Evolutionary conservation across 2,888 invertebrate species (phyloP).

Genomic region (Punctoribates punctum): DNA sequence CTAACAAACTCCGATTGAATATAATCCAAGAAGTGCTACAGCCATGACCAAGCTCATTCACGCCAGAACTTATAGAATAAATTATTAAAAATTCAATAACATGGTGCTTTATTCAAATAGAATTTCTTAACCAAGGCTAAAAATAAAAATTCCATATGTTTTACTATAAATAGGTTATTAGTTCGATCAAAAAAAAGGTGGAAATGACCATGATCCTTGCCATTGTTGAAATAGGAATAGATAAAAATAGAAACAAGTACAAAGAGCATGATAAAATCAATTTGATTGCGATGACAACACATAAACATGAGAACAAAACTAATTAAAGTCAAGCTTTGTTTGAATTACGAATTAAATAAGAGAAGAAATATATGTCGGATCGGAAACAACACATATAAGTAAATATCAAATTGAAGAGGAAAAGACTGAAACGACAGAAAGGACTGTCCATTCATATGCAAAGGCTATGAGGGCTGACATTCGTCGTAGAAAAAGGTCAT

Average conservation of each 20-base stretch:
- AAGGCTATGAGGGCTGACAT: not conserved
- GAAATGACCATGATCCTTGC: too few relatives aligned
- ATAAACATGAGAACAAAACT: not conserved
- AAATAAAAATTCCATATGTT: too few relatives aligned
- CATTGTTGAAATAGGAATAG: too few relatives aligned
- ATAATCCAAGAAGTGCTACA: not conserved
- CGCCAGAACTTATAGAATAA: too few relatives aligned
- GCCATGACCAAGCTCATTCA: not conserved
- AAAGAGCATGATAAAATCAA: too few relatives aligned
- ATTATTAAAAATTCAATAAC: too few relatives aligned
- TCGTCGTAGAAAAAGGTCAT: not conserved
- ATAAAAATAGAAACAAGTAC: too few relatives aligned
- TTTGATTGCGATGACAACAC: not conserved
- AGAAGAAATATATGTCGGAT: not conserved
- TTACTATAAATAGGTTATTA: too few relatives aligned
- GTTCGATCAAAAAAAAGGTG: too few relatives aligned
- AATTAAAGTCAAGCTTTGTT: not conserved
- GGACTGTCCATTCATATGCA: not conserved
- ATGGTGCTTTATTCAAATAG: too few relatives aligned
- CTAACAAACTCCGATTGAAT: not conserved
- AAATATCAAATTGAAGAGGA: not conserved
- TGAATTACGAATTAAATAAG: not conserved
- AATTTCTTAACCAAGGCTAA: too few relatives aligned
- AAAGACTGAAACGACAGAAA: not conserved
- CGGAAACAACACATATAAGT: not conserved